phyloP scores from a whole-genome alignment of 2,113 vertebrate species.

The Gasterosteus aculeatus region DNA sequence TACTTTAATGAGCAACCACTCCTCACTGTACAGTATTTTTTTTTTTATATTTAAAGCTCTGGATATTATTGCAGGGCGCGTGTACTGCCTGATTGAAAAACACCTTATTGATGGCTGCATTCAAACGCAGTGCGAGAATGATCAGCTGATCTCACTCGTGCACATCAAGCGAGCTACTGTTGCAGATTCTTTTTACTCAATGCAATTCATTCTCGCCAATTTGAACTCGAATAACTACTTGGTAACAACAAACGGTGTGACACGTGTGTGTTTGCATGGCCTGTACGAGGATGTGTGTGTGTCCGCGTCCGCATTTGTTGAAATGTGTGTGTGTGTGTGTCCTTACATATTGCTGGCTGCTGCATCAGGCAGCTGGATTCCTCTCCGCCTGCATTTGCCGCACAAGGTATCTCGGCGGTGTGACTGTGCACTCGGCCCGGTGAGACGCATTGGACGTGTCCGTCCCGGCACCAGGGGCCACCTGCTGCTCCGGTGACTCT shows the following conservation, averaged over 20 bases:
- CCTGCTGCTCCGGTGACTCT: slow-evolving; percentile 46
- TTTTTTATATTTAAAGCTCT: slow-evolving; percentile 21
- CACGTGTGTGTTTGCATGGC: neutral
- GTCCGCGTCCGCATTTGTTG: slow-evolving; percentile 8
- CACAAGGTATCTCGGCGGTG: slow-evolving; percentile 35
- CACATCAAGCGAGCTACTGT: neutral
- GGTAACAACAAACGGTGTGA: neutral
- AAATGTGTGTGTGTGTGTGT: slow-evolving; percentile 1
- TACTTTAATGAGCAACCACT: slow-evolving; percentile 35
- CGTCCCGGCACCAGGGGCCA: slow-evolving; percentile 31
- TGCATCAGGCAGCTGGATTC: slow-evolving; percentile 39
- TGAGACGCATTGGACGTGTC: slow-evolving; percentile 45
- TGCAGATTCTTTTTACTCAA: neutral
- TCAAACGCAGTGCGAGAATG: slow-evolving; percentile 4
- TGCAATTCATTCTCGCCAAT: neutral
- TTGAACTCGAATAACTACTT: neutral
- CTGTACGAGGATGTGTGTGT: slow-evolving; percentile 22
- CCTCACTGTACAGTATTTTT: slow-evolving; percentile 16
- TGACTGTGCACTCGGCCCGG: slow-evolving; percentile 28
- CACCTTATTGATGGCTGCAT: slow-evolving; percentile 7
- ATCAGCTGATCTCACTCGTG: neutral
- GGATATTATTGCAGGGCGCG: neutral
- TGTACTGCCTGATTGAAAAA: neutral
- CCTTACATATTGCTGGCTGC: slow-evolving; percentile 25
- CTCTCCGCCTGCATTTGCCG: slow-evolving; percentile 53